Evolutionary conservation across 2,888 invertebrate species (phyloP), one percentile per base, ranked within the genome.

Genomic region (Liodrosophila aerea): DNA sequence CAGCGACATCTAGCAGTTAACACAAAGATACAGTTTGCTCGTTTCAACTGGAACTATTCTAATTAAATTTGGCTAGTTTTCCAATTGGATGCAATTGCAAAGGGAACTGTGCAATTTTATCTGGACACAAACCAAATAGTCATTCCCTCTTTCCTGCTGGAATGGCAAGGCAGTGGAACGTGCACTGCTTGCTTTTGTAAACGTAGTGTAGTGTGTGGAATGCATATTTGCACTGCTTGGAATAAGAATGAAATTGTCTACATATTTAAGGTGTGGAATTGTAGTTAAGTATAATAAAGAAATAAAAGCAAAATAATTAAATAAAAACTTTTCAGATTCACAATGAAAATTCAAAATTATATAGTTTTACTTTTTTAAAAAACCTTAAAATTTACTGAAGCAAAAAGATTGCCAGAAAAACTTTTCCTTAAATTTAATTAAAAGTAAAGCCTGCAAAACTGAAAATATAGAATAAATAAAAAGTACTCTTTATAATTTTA

Each of bases 121-220:
- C 59, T 43, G 54, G 85, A 74, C 77, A 67, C 82, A 65, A 82
- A 77, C 77, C 85, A 27, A 54, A 41, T 44, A 43, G n/a, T 45
- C 9, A 51, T 41, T 49, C 53, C 56, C 13, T 52, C 63, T 12
- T 40, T 30, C 43, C 40, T 52, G 31, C 15, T n/a, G 29, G 46
- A 22, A 36, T 46, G 56, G 60, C 44, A 65, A 49, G 13, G 76
- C 84, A 73, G 73, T 73, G 41, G 31, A 22, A 0, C 0, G 0
- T 0, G 29, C 11, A 77, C 75, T 82, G 78, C 78, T 74, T 85
- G 53, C 41, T n/a, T 1, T 4, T 16, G 18, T 22, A 22, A 22
- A 4, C 22, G 22, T 22, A 4, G 22, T 22, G 0, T 9, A 4
- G 8, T 1, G 7, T 30, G 2, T n/a, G 8, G 16, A 22, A 7